Base-by-base conservation (phyloP, 2,797 vertebrate species). In the Argentina silus region DNA sequence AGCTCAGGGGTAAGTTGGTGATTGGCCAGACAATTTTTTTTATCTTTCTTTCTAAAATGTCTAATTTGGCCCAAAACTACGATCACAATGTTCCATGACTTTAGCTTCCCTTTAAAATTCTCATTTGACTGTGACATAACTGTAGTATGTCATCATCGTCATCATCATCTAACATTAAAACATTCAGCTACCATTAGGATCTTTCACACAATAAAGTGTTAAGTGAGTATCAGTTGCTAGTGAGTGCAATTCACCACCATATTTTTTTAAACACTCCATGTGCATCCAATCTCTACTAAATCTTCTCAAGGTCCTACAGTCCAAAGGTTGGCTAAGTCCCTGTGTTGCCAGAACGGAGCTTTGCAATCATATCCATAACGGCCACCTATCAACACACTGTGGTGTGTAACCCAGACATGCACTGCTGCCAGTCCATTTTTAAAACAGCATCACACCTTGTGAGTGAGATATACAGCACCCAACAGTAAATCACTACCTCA, bases 371-470 rank as follows among this genome's bases (percentile, higher is more conserved):
- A 69, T 70, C 75, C 78, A 62, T 71, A 77, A 59, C 73, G 68
- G 70, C 68, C 75, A 59, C 67, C 65, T 79, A 76, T 84, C n/a
- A 81, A 66, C 67, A 75, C 62, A 74, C 27, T 10, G 0, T 53
- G 50, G 71, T 62, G 65, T 80, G 63, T 80, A 65, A 57, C 64
- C 73, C 56, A 12, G 59, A 73, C 59, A 70, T 3, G 21, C 78
- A 79, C 59, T 15, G 63, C 43, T 76, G 27, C 23, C 15, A 59
- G 51, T 69, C 43, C 2, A 45, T 15, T 76, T 77, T 74, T 71
- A 75, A 21, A 67, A 61, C 66, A 66, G 12, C 69, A 72, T 70
- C 48, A 1, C 19, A 64, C 55, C 15, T 60, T 61, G 70, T 23
- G 62, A 27, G 36, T 36, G 57, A 63, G n/a, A 43, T 36, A 14